A percentile compares a stretch with the other conserved stretches of the same genome.
phyloP scores from a whole-genome alignment of 2,888 invertebrate genomes.

The Drosophila anomalata region DNA sequence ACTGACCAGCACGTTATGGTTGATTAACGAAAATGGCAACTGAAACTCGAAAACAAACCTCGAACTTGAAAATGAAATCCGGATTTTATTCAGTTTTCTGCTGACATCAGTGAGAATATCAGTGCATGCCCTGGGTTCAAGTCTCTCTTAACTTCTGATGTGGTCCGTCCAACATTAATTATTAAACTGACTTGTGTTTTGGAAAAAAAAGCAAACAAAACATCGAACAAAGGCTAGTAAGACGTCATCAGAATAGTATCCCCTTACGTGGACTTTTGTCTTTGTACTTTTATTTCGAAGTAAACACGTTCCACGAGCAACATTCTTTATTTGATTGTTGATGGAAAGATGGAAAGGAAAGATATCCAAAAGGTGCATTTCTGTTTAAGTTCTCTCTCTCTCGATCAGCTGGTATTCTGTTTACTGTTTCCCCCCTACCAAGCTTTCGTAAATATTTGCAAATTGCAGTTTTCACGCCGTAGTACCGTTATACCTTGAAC shows the following conservation, averaged over 20 bases:
- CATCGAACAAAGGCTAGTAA: constrained; percentile 6
- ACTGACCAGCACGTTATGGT: constrained; percentile 25
- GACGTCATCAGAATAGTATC: constrained; percentile 30
- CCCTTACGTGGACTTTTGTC: constrained; percentile 27
- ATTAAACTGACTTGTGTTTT: not conserved
- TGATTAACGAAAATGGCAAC: constrained; percentile 18
- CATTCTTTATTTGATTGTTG: not conserved
- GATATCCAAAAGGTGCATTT: not conserved
- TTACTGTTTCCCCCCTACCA: not conserved
- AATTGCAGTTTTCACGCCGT: constrained; percentile 5
- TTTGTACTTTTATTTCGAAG: not conserved
- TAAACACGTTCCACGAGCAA: not conserved
- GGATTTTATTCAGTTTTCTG: not conserved
- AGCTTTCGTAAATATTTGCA: constrained; percentile 31
- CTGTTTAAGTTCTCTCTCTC: not conserved
- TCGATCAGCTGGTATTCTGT: not conserved
- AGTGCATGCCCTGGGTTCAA: not conserved
- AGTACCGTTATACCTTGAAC: constrained; percentile 29
- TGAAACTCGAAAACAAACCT: constrained; percentile 8
- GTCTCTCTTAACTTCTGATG: constrained; percentile 9
- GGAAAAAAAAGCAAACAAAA: not conserved
- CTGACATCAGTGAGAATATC: not conserved
- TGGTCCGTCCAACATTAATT: constrained; percentile 25
- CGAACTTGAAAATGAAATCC: constrained; percentile 33
- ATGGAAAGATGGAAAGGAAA: not conserved